Base-by-base conservation (phyloP, 2,888 invertebrate genomes). In the Coremacera marginata region DNA sequence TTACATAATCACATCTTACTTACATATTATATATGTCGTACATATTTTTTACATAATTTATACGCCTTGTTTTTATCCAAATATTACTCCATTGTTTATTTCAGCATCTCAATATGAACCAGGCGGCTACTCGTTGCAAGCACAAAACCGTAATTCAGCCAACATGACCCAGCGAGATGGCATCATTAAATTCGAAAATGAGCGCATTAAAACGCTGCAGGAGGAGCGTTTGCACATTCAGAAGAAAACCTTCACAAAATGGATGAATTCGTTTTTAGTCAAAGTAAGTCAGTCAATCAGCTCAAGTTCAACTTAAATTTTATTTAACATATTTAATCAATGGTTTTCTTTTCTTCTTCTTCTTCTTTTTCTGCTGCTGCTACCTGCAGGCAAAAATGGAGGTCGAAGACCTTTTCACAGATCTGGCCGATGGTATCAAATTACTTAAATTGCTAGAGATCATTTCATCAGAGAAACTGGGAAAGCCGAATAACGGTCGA, bases 231-330 rank as follows among this genome's bases (percentile, higher is more conserved):
- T 98, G 82, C 95, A 97, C 90, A 99, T 99, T 84, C 99, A 99
- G 91, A 99, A 99, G 93, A 99, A 99, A 91, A 99, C 99, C 44
- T 99, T 99, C 91, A 99, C 99, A 84, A 99, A 99, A 96, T 98
- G 98, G 98, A 96, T 98, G 95, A 98, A 98, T 91, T 97, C 97
- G 25, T 98, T 98, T 90, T 91, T 98, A 85, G 94, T 95, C 88
- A 98, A 97, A 95, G 98, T 97, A 86, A 83, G 82, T 79, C 25
- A 5, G 22, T 55, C 3, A 11, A 19, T 44, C n/a, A 57, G 7
- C 5, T 27, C 37, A 37, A 37, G 37, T 37, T 37, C 37, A 37
- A 31, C 31, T 14, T 25, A n/a, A 5, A 63, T 3, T 31, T 51
- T 51, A 34, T 49, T n/a, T 22, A 11, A 67, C 34, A 22, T 67